Conservation (phyloP, 1,140 invertebrate species). For the Cyclargus thomasi region DNA sequence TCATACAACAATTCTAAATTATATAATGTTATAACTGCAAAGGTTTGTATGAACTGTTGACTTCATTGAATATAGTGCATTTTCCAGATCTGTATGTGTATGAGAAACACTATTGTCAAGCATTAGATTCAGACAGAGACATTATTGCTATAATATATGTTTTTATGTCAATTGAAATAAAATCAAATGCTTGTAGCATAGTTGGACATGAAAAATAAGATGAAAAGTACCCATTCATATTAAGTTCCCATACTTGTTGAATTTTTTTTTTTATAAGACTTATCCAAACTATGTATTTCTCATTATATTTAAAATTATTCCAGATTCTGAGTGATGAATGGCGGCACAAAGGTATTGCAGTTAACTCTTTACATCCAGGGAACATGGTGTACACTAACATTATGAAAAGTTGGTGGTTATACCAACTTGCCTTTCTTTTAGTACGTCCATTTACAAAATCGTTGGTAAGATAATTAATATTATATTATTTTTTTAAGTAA, state of each 20-base stretch:
- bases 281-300: too few relatives aligned
- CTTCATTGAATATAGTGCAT: neutral
- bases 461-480: conserved; percentile 78
- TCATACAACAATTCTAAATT: conserved; percentile 95
- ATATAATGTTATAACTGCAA: conserved; percentile 90
- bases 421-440: conserved; percentile 83
- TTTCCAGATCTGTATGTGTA: too few relatives aligned
- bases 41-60: conserved; percentile 57
- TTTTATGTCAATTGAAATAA: too few relatives aligned
- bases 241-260: too few relatives aligned
- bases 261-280: too few relatives aligned
- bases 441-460: conserved; percentile 95
- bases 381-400: conserved; percentile 90
- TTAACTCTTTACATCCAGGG: conserved; percentile 93
- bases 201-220: too few relatives aligned
- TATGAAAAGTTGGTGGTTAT: conserved; percentile 89
- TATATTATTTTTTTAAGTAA: too few relatives aligned
- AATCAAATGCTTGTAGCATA: too few relatives aligned
- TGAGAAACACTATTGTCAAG: too few relatives aligned
- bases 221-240: too few relatives aligned
- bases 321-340: conserved; percentile 76
- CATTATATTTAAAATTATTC: conserved; percentile 25
- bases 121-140: too few relatives aligned
- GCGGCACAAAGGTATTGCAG: conserved; percentile 81
- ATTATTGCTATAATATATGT: too few relatives aligned